phyloP scores from a whole-genome alignment of 2,797 vertebrate genomes.

The Iguana delicatissima region DNA sequence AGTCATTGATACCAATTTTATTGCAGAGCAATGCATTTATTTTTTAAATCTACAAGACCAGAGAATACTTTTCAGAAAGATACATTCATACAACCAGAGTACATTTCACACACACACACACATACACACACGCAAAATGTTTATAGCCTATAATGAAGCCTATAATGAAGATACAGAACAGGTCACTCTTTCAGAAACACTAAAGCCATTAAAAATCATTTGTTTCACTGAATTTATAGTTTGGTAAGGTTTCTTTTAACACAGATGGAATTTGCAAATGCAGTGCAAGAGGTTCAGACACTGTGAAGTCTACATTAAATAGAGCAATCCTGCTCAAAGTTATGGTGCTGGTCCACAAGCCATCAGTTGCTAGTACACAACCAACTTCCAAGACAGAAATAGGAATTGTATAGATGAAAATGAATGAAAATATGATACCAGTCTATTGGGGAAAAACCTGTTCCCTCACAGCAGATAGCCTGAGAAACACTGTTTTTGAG shows the following conservation, averaged over 20 bases:
- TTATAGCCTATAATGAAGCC: neutral
- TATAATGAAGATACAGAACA: neutral
- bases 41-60: neutral
- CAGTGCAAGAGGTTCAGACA: constrained; percentile 15
- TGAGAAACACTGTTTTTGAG: no score
- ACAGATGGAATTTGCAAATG: neutral
- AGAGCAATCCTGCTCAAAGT: no score
- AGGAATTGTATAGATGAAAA: no score
- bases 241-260: neutral
- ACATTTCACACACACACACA: constrained; percentile 5
- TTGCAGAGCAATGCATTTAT: neutral
- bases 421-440: no score
- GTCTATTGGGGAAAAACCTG: no score
- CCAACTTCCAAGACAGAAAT: no score
- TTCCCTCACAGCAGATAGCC: no score
- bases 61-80: neutral
- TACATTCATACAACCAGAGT: neutral
- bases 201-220: neutral
- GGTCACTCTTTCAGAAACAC: neutral
- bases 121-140: no score
- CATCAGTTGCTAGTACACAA: no score
- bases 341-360: no score
- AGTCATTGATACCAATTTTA: no score
- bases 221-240: neutral
- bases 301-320: constrained; percentile 4